A percentile compares a stretch with the other conserved stretches of the same genome.
These are phyloP conservation scores for Enteromius thamalakanensis DNA, from an alignment of 2,797 vertebrate genomes.

Conservation along the genomic window DNA sequence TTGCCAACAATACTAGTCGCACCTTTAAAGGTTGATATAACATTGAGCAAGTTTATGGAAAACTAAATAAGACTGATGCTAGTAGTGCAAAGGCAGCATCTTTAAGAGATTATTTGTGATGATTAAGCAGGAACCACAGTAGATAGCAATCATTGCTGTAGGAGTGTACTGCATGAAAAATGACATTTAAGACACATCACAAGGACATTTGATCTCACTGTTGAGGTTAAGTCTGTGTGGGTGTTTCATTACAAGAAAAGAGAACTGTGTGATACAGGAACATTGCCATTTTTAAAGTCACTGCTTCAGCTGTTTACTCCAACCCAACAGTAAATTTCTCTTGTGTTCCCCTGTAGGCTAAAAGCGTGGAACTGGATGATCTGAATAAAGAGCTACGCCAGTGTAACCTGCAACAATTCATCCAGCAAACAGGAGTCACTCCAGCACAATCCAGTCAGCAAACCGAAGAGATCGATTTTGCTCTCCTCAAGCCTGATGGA, in stretches of 20 bases:
- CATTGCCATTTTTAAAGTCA: not conserved
- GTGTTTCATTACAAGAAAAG: slow-evolving; percentile 9
- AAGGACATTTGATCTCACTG: not conserved
- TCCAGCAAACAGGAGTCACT: slow-evolving; percentile 83
- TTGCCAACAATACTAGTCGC: slow-evolving; percentile 6
- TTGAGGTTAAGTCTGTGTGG: slow-evolving; percentile 10
- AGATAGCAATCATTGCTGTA: not conserved
- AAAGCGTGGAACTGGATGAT: slow-evolving; percentile 80
- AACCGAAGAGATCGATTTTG: slow-evolving; percentile 58
- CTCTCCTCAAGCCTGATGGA: slow-evolving; percentile 57
- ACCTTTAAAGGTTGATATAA: not conserved
- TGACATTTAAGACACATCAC: not conserved
- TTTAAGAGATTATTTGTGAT: not conserved
- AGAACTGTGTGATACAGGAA: slow-evolving; percentile 3
- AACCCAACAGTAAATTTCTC: not conserved
- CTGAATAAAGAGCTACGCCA: slow-evolving; percentile 91
- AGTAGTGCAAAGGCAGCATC: not conserved
- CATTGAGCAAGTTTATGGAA: not conserved
- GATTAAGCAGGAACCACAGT: not conserved
- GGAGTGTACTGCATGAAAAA: not conserved
- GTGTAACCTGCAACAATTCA: slow-evolving; percentile 92
- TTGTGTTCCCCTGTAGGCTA: slow-evolving; percentile 73
- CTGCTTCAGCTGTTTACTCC: slow-evolving; percentile 14
- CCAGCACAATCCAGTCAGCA: slow-evolving; percentile 66
- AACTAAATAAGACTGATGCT: not conserved